Base-by-base conservation (phyloP, 1,140 invertebrate genomes). In the Octopus bimaculoides region DNA sequence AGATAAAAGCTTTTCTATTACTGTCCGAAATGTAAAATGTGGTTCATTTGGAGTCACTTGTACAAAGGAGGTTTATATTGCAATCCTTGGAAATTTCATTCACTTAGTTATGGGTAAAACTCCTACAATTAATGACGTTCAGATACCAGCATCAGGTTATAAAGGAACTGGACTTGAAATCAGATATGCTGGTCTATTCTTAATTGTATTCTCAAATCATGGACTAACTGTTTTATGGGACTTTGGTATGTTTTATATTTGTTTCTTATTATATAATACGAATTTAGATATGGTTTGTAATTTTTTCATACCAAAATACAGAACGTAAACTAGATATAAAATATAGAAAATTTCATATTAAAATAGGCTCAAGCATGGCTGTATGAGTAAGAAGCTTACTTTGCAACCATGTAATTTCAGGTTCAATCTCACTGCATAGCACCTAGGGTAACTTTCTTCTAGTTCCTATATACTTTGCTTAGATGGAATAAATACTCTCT, bases 1-100 rank as follows among this genome's bases (percentile, higher is more conserved):
- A 0, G 80, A 61, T n/a, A 79, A 80, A 14, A 77, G 56, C 4
- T 52, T 75, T 26, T 17, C 74, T 5, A 78, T 88, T 54, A 79
- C 69, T 52, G 86, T 87, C 6, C 89, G 95, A 91, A 95, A 95
- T 85, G 93, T 95, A 9, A 93, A 93, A 5, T 97, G 96, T 85
- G 95, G 96, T n/a, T 93, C 94, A 0, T 93, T 93, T 10, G 95
- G 95, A 0, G 94, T 95, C 0, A 94, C 94, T 1, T 97, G 96
- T 86, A 95, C 95, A 1, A 96, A 96, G 86, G 93, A 94, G 0
- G 88, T 96, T 4, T 93, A 92, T 88, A 79, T 92, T 93, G 8
- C 92, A 92, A 69, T 91, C 88, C 78, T 91, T 91, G 82, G 81
- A 52, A 75, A 75, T 41, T 17, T 7, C 4, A 75, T 75, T 41